Evolutionary conservation across 2,888 invertebrate species (phyloP), one percentile per base, ranked within the genome.

Genomic region (Lasius fuliginosus): DNA sequence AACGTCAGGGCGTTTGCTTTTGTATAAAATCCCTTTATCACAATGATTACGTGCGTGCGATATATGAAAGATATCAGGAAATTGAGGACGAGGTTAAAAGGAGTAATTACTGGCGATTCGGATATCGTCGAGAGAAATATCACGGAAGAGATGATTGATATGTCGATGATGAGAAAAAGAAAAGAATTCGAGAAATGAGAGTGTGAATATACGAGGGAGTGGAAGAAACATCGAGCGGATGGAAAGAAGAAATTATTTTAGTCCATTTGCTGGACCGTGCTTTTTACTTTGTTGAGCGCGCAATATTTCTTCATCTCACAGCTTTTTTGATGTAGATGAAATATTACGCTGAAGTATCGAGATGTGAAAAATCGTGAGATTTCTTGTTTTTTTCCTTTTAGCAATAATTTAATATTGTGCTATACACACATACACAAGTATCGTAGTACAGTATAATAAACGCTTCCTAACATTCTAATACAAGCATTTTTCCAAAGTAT

Each of bases 231-330:
- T 56, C 30, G 62, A 53, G 18, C 53, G 8, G 58, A 33, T 5
- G 18, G 1, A 33, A 46, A 36, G 18, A 23, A 71, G 73, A 58
- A 15, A 79, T 71, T 58, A 79, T 69, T 79, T 79, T 73, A 42
- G 60, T 73, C 27, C 33, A 81, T 60, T 81, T 60, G 60, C 60
- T 46, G 33, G 36, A 30, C 12, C 46, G 36, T 46, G 23, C 12
- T 81, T 8, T 27, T 79, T 46, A 36, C 18, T 79, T 46, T 18
- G 27, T 60, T n/a, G 33, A 79, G 23, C 33, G 33, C 12, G 36
- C 60, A 46, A 79, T 18, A 33, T 79, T 60, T 73, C 42, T 73
- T 79, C 30, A 71, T 42, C 73, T 58, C 58, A n/a, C 8, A 33
- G 12, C 18, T 71, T 58, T 58, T 58, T 79, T 58, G 30, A 27